Evolutionary conservation across 2,888 invertebrate species (phyloP), one percentile per base, ranked within the genome.

Genomic region (Aelia acuminata): DNA sequence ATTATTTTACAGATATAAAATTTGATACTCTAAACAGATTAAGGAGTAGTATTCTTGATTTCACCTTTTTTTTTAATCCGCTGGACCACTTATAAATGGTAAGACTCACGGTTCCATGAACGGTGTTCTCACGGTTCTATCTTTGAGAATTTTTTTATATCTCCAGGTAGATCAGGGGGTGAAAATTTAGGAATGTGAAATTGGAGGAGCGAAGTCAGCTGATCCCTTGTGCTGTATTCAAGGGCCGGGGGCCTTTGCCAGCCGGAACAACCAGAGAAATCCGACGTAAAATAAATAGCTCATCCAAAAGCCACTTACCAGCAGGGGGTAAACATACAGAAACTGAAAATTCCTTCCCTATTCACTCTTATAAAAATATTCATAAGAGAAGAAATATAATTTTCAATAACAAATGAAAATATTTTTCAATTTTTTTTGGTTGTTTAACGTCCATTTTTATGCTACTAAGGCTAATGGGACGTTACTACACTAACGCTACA

Each of bases 201-300:
- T 31, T 22, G 31, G 15, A 18, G 18, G 31, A 0, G 18, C 4
- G 4, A 63, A 31, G 63, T 63, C 31, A 26, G 57, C 57, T 57
- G 57, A 57, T 57, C 57, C 63, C 63, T 63, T 31, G 63, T 31
- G 63, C 31, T 63, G 63, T 31, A 63, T 63, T 63, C 18, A 31
- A 63, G 31, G 63, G 31, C 31, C 31, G n/a, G n/a, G n/a, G n/a
- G n/a, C n/a, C n/a, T n/a, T n/a, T n/a, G n/a, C n/a, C 31, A 31
- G 63, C 31, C 31, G 63, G 31, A 18, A 18, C 15, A 18, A 26
- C 31, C 18, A 57, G 63, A 35, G 31, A 63, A 31, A 63, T 63
- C 63, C 18, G 31, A 31, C 63, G 63, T 63, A 63, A 63, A 63
- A 63, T 63, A 63, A 63, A 63, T 63, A 63, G 63, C 63, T 31